Base-by-base conservation (phyloP, 2,113 vertebrate species). In the Prietella phreatophila region DNA sequence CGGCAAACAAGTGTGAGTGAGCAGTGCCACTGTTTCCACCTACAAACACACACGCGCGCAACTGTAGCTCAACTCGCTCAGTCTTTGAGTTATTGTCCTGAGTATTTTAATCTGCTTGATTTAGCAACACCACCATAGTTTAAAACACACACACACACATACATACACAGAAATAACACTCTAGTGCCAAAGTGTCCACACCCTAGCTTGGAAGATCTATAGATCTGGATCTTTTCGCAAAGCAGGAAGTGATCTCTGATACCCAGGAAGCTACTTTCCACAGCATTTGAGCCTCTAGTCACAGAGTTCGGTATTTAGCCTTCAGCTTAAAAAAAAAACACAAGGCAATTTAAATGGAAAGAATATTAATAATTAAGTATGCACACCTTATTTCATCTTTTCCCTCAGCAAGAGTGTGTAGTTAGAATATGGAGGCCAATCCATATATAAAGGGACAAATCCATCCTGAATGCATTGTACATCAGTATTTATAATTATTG, bases 1-100 rank as follows among this genome's bases (percentile, higher is more conserved):
- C 47, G 67, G 82, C 73, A 76, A 88, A 76, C 84, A 78, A 87
- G 61, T 56, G 55, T 56, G 55, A 56, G 55, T 56, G 55, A 56
- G 55, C 55, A 56, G 14, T 56, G 55, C 55, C 55, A 19, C 55
- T 56, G 55, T 56, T 56, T 56, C 67, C 87, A 67, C 65, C 30
- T 42, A 83, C 56, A 67, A 6, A 71, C 73, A 53, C 55, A 84
- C 76, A 78, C 85, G 76, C 42, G 47, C 47, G 76, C 56, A 60
- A 82, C 79, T 60, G 78, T 2, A 81, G 17, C 79, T 39, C 79
- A 60, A 22, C 19, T 58, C 9, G 30, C 17, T 30, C 47, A 6
- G 75, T n/a, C 14, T 82, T 82, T 13, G 33, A 60, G 30, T 39
- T 60, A 82, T 60, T 39, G 30, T 22, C 36, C 56, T 2, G 19